Base-by-base conservation (phyloP, 2,113 vertebrate genomes). In the Columbina picui region DNA sequence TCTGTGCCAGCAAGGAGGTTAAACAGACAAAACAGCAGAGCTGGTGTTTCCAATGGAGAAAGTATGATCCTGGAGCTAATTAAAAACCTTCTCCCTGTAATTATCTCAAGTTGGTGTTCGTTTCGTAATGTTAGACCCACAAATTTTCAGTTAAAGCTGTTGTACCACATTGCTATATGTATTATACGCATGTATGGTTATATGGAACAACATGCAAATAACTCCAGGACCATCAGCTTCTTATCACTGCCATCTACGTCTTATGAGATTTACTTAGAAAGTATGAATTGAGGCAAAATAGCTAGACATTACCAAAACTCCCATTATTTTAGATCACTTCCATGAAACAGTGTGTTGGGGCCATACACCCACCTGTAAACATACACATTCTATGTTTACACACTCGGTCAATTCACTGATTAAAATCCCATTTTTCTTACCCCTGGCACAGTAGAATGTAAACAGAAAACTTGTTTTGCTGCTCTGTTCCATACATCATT, bases 401-500 rank as follows among this genome's bases (percentile, higher is more conserved):
- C n/a, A n/a, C 16, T 61, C 4, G 0, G 43, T 69, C 76, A 90
- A 19, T 64, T 76, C 45, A 30, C 15, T 26, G 21, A 39, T 69
- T 91, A 71, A 81, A 90, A 50, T 10, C 34, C 45, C 19, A 3
- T 63, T 80, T 94, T 89, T 61, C 50, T 84, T 61, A 86, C 12
- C 15, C 25, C 14, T 15, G 4, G 41, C 63, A 63, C 0, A 65
- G 75, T 0, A 0, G 68, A 89, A 74, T 49, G 34, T 84, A 68
- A 94, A 80, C 6, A 92, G 36, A 17, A 34, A 25, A 26, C 32
- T 71, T 93, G 89, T 89, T 94, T 83, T 89, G 36, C 84, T 74
- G 49, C 77, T 82, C 47, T 52, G 43, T n/a, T 89, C 69, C 1
- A 0, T 47, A 22, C 45, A 41, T 60, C 61, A 52, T 23, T 30